Base-by-base conservation (phyloP, 1,140 invertebrate genomes). In the Portunus trituberculatus region DNA sequence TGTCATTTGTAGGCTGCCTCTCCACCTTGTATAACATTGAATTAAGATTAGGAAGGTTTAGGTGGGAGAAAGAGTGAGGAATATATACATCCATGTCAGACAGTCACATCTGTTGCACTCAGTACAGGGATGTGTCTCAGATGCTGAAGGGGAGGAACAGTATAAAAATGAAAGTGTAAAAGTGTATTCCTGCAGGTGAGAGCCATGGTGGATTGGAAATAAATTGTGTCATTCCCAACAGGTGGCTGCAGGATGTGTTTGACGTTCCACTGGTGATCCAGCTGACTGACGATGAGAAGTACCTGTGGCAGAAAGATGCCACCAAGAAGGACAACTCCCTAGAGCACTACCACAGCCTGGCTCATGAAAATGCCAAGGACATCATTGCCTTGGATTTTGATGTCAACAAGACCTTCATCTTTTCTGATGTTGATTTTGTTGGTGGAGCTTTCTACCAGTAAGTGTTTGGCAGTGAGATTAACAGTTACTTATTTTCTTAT, bases 331-430 rank as follows among this genome's bases (percentile, higher is more conserved):
- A 99, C 97, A 97, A 99, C 45, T 98, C 98, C 95, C 96, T 99
- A 31, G 99, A 99, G 96, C 98, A 99, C 96, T 98, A 98, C 0
- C 98, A 98, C 82, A 98, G 98, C 97, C 97, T 99, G 96, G 98
- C 99, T 0, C 97, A 98, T 95, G 98, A 99, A 97, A 99, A 99
- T 97, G 98, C 98, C 0, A 99, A 99, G 97, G 99, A 99, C 97
- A 99, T 99, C 91, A 99, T 99, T 96, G 99, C 99, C 16, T 98
- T 99, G 96, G 99, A 99, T n/a, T 99, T 99, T 97, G 98, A 99
- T 97, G 96, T 98, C 0, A 97, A 99, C 2, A 99, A 99, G 96
- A 99, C 99, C 0, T 99, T 99, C 97, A 99, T 99, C 95, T 99
- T 99, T 96, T 98, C 98, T 93, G 98, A 99, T 97, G 97, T 99